These are phyloP conservation scores for Penelope pileata DNA, from an alignment of 2,113 vertebrate species.

Conservation along the genomic window DNA sequence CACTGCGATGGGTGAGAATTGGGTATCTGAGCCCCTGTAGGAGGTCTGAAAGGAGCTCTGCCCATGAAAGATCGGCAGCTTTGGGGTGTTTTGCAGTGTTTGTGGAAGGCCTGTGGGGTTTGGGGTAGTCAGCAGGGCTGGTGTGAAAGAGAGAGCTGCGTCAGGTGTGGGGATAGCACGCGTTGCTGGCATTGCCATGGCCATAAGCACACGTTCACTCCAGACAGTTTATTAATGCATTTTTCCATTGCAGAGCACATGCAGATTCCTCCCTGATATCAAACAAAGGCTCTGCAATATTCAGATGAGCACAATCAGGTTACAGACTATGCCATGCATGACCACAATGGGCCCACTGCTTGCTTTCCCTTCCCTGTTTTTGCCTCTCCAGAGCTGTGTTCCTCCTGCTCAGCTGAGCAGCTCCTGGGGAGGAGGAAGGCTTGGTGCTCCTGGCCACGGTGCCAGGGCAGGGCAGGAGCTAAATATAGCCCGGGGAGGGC, in stretches of 20 bases:
- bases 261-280: not conserved
- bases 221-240: not conserved
- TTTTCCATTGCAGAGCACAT: not conserved
- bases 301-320: not conserved
- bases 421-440: not conserved
- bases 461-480: not conserved
- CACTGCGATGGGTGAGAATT: not conserved
- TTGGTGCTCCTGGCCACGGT: not conserved
- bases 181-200: not conserved
- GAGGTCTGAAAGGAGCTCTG: not conserved
- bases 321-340: not conserved
- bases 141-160: not conserved
- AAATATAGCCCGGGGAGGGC: not conserved
- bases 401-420: not conserved
- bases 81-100: not conserved
- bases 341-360: not conserved
- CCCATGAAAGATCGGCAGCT: accelerated
- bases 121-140: not conserved
- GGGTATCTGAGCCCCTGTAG: not conserved
- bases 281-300: not conserved
- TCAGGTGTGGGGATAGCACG: not conserved
- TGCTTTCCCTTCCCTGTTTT: not conserved
- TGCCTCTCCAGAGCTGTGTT: not conserved
- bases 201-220: not conserved
- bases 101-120: not conserved